phyloP scores from a whole-genome alignment of 2,888 invertebrate species.

The Spodoptera exigua region DNA sequence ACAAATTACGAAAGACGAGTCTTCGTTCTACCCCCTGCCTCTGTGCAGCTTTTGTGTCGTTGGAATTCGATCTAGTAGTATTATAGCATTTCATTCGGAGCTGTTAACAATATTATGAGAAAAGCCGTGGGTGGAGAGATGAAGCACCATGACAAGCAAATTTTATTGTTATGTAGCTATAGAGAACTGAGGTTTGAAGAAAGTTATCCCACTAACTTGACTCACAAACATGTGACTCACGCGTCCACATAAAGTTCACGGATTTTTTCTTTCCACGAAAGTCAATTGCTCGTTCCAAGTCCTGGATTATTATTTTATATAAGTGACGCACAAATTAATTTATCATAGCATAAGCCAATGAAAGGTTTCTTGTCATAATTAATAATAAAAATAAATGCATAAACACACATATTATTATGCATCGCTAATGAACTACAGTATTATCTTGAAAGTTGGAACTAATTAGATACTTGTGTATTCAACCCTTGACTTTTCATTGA shows the following conservation, averaged over 20 bases:
- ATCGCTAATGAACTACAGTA: too few relatives aligned
- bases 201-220: constrained; percentile 54
- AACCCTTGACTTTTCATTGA: constrained; percentile 6
- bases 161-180: constrained; percentile 56
- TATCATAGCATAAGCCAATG: neutral
- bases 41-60: constrained; percentile 41
- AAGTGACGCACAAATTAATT: constrained; percentile 25
- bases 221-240: constrained; percentile 63
- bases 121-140: constrained; percentile 51
- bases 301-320: constrained; percentile 12
- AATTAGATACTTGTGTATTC: neutral
- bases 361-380: neutral
- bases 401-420: neutral
- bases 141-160: constrained; percentile 52
- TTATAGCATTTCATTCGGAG: constrained; percentile 46
- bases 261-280: constrained; percentile 40
- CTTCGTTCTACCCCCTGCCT: constrained; percentile 20
- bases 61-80: constrained; percentile 40
- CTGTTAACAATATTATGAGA: constrained; percentile 48
- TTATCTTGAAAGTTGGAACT: neutral
- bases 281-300: constrained; percentile 25
- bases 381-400: too few relatives aligned
- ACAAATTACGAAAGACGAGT: constrained; percentile 41
- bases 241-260: constrained; percentile 38
- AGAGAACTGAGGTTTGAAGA: constrained; percentile 39